Evolutionary conservation across 2,888 invertebrate species (phyloP).

Genomic region (Ennomos erosarius): DNA sequence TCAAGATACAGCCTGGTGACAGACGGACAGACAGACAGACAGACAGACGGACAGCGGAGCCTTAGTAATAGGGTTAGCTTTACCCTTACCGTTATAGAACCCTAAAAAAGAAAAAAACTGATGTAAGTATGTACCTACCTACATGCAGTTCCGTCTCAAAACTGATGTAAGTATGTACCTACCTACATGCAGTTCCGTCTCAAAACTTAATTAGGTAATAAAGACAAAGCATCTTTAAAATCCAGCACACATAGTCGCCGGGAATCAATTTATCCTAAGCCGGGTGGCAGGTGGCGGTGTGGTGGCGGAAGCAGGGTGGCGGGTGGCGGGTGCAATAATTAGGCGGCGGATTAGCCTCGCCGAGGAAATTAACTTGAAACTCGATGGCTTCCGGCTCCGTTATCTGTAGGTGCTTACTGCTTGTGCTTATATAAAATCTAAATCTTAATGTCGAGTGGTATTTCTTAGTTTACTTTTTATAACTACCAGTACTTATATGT

Average conservation of each 20-base stretch:
- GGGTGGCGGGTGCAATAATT: slow-evolving; percentile 64
- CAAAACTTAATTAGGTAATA: slow-evolving; percentile 1
- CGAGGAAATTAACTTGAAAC: slow-evolving; percentile 76
- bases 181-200: too few species aligned
- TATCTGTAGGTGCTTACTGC: slow-evolving; percentile 8
- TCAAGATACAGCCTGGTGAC: too few species aligned
- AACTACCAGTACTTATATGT: too few species aligned
- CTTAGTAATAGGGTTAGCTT: too few species aligned
- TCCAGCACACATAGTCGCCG: slow-evolving; percentile 18
- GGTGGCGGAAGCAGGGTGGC: slow-evolving; percentile 29
- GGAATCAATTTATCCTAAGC: slow-evolving; percentile 36
- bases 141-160: too few species aligned
- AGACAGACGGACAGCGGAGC: too few species aligned
- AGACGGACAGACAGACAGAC: too few species aligned
- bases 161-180: too few species aligned
- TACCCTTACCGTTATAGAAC: too few species aligned
- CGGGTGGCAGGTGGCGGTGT: slow-evolving; percentile 28
- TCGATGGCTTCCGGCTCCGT: slow-evolving; percentile 51
- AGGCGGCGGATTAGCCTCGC: slow-evolving; percentile 73
- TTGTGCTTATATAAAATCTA: slow-evolving; percentile 1
- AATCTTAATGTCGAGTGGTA: neutral
- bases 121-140: too few species aligned
- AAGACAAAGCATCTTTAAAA: slow-evolving; percentile 22
- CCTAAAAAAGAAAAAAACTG: too few species aligned
- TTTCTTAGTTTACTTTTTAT: too few species aligned